Evolutionary conservation across 2,797 vertebrate species (phyloP).

Genomic region (Myiotriccus ornatus): DNA sequence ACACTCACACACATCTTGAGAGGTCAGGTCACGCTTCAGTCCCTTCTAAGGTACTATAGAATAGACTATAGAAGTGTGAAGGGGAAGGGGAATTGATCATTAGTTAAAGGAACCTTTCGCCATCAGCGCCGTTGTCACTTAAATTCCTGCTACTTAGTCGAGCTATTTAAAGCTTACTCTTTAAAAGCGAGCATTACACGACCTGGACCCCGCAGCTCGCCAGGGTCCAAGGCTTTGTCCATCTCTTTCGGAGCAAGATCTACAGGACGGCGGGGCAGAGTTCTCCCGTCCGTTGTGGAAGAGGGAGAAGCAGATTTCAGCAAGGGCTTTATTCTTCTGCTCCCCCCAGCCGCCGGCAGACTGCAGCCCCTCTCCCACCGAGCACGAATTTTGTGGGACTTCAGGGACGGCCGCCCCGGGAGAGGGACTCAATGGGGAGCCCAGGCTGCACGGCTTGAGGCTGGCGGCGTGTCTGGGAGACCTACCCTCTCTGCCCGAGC

Average conservation of each 20-base stretch:
- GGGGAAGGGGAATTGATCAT: neutral
- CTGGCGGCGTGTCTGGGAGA: neutral
- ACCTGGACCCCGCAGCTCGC: neutral
- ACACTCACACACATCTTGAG: neutral
- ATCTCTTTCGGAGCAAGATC: neutral
- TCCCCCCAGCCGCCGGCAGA: neutral
- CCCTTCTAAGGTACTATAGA: neutral
- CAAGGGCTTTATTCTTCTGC: neutral
- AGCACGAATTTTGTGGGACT: neutral
- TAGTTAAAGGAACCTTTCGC: neutral
- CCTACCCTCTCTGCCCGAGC: neutral
- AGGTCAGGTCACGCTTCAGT: neutral
- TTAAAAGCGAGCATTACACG: neutral
- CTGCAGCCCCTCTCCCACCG: neutral
- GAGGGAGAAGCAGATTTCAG: neutral
- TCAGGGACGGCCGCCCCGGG: too few relatives aligned
- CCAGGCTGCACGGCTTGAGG: neutral
- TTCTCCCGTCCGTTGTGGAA: neutral
- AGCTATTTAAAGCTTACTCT: conserved; percentile 7
- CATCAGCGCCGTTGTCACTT: neutral
- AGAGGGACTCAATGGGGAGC: accelerated
- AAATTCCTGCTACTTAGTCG: neutral
- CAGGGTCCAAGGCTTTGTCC: neutral
- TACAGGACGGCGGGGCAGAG: neutral
- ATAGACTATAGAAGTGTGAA: neutral